These are phyloP conservation scores for Coreoperca whiteheadi DNA, from an alignment of 2,113 vertebrate species.

Conservation along the genomic window DNA sequence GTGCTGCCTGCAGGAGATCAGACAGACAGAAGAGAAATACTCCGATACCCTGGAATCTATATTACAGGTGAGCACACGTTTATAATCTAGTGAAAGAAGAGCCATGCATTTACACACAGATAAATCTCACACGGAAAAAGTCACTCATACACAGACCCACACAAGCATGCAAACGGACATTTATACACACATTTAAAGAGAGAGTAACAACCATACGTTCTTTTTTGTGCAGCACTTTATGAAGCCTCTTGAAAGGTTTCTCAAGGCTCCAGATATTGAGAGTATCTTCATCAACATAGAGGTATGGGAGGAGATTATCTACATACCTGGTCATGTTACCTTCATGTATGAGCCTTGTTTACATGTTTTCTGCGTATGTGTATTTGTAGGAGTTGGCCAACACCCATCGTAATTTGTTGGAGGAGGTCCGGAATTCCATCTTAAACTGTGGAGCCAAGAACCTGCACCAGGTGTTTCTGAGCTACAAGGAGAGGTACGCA, in stretches of 20 bases:
- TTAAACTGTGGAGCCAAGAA: constrained; percentile 64
- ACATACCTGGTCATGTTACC: background rate
- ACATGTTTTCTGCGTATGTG: background rate
- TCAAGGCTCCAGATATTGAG: constrained; percentile 87
- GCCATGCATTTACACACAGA: background rate
- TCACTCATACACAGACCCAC: background rate
- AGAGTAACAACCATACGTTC: background rate
- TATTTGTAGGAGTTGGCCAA: constrained; percentile 85
- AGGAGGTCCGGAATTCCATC: constrained; percentile 85
- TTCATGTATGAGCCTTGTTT: constrained; percentile 1
- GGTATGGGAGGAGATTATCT: constrained; percentile 73
- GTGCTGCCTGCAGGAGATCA: constrained; percentile 92
- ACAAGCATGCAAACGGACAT: background rate
- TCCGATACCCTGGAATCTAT: constrained; percentile 90
- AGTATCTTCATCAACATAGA: constrained; percentile 92
- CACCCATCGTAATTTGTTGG: constrained; percentile 85
- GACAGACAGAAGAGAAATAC: constrained; percentile 94
- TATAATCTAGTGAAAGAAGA: background rate
- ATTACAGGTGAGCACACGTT: constrained; percentile 83
- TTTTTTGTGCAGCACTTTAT: constrained; percentile 87
- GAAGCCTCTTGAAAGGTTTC: constrained; percentile 89
- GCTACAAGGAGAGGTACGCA: constrained; percentile 90
- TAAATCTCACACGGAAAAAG: background rate
- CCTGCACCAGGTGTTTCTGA: constrained; percentile 90
- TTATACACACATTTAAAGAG: background rate